Conservation (phyloP, 2,888 invertebrate genomes). For the Aphidoletes aphidimyza region DNA sequence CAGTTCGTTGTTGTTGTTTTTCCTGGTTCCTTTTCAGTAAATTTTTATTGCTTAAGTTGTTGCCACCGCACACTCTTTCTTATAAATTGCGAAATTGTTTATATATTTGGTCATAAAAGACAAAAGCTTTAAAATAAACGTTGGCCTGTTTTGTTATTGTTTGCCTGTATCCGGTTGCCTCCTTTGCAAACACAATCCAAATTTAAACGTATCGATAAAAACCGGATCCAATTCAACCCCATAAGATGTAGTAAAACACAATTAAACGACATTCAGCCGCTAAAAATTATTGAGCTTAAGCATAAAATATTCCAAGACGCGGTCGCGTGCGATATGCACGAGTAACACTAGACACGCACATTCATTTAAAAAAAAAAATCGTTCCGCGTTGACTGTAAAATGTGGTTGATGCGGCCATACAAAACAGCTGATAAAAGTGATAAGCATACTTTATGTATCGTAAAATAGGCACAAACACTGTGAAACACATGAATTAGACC, state of each 20-base stretch:
- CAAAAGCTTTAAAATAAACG: background rate
- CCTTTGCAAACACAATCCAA: no score
- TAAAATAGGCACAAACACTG: background rate
- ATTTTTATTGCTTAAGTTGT: background rate
- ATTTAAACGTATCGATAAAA: background rate
- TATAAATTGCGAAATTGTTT: background rate
- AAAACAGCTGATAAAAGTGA: constrained; percentile 42
- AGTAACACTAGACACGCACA: no score
- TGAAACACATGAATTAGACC: background rate
- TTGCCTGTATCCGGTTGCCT: no score
- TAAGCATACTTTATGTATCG: constrained; percentile 13
- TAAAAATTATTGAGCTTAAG: background rate
- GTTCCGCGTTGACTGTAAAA: no score
- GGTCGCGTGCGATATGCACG: no score
- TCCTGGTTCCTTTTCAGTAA: no score
- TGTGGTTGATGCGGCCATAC: no score
- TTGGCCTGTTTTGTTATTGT: no score
- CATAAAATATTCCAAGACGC: no score
- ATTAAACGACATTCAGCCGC: background rate
- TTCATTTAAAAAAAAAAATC: no score
- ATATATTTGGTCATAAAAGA: constrained; percentile 1
- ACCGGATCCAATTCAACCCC: no score
- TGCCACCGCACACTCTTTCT: background rate
- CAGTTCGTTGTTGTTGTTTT: background rate
- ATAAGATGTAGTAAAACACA: no score